phyloP scores from a whole-genome alignment of 2,113 vertebrate genomes.

The Corapipo altera region DNA sequence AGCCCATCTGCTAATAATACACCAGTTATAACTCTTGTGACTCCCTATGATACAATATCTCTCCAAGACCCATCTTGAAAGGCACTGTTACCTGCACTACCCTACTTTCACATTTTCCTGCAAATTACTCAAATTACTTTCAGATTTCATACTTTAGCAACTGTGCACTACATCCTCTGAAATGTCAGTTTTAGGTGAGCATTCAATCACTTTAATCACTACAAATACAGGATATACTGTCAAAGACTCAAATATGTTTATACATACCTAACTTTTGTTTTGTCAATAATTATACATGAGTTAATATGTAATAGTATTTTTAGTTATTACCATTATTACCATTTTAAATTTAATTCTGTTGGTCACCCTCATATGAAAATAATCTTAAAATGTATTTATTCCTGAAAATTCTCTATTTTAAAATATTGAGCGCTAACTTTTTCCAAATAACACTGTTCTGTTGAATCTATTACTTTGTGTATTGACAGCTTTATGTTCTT shows the following conservation, averaged over 20 bases:
- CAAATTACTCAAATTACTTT: not conserved
- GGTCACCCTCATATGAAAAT: not conserved
- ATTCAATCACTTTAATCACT: not conserved
- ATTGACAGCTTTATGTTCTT: not conserved
- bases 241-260: not conserved
- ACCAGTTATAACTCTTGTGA: not conserved
- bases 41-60: not conserved
- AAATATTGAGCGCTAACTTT: not conserved
- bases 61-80: not conserved
- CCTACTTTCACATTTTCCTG: not conserved
- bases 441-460: not conserved
- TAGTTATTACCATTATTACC: not conserved
- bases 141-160: not conserved
- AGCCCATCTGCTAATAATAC: not conserved
- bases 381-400: not conserved
- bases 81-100: not conserved
- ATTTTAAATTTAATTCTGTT: not conserved
- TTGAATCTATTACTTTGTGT: not conserved
- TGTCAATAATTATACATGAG: not conserved
- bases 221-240: accelerated
- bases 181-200: not conserved
- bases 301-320: not conserved
- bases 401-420: not conserved
- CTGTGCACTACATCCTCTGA: not conserved
- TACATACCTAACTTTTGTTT: not conserved